A percentile compares a stretch with the other conserved stretches of the same genome.
Evolutionary conservation across 2,113 vertebrate genomes (phyloP).

Genomic region (Charina bottae): DNA sequence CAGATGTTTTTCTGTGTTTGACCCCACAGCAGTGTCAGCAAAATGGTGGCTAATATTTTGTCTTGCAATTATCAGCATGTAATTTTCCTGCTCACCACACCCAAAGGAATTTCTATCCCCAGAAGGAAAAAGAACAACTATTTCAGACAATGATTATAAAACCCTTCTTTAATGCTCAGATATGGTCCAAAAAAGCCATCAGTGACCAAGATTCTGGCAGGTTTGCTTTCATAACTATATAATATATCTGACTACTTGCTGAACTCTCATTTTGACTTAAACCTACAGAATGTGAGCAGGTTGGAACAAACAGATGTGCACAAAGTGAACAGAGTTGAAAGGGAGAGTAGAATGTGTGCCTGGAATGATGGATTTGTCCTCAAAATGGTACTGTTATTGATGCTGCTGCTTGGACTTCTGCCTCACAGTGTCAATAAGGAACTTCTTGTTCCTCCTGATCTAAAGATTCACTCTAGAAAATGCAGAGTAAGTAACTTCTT

Average conservation of each 20-base stretch:
- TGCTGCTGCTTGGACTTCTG: too few species aligned
- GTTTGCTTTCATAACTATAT: not conserved
- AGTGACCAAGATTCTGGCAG: too few species aligned
- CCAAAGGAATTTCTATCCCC: not conserved
- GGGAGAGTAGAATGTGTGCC: too few species aligned
- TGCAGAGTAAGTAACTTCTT: too few species aligned
- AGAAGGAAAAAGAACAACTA: not conserved
- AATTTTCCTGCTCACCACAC: not conserved
- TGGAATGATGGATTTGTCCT: too few species aligned
- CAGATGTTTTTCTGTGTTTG: not conserved
- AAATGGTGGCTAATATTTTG: not conserved
- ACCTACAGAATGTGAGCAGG: not conserved
- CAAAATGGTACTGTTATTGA: too few species aligned
- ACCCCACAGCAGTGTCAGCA: not conserved
- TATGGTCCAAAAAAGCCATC: not conserved
- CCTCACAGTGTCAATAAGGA: too few species aligned
- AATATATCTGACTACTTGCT: not conserved
- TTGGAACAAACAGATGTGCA: too few species aligned
- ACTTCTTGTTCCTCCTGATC: too few species aligned
- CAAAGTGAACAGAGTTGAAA: too few species aligned
- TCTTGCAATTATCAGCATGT: not conserved
- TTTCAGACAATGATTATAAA: not conserved
- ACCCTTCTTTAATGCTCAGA: not conserved
- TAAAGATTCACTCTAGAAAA: too few species aligned
- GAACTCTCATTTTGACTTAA: not conserved